Evolutionary conservation across 2,797 vertebrate species (phyloP).

Genomic region (Malurus leucopterus): DNA sequence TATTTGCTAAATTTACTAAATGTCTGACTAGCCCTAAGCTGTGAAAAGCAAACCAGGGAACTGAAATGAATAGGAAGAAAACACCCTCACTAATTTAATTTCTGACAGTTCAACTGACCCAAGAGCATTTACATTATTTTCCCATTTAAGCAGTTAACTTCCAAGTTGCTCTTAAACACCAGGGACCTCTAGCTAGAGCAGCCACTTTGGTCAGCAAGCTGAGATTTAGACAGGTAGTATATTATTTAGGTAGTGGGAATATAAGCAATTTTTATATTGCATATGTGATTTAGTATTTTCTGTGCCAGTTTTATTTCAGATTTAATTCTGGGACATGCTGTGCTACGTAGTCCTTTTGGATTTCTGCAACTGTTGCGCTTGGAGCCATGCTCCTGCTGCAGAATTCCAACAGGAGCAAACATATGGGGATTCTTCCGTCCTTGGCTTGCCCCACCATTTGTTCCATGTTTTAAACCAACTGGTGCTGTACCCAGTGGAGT

Average conservation of each 20-base stretch:
- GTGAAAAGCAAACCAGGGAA: neutral
- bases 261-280: neutral
- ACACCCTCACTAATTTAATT: neutral
- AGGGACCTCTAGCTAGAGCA: neutral
- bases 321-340: slow-evolving; percentile 42
- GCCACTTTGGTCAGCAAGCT: neutral
- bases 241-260: neutral
- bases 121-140: slow-evolving; percentile 11
- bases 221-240: neutral
- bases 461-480: slow-evolving; percentile 58
- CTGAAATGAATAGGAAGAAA: slow-evolving; percentile 14
- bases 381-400: slow-evolving; percentile 47
- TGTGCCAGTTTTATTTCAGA: slow-evolving; percentile 38
- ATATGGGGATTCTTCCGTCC: slow-evolving; percentile 58
- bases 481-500: slow-evolving; percentile 61
- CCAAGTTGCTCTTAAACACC: neutral
- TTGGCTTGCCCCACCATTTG: slow-evolving; percentile 61
- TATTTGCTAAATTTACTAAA: neutral
- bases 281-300: neutral
- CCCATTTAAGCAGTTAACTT: slow-evolving; percentile 3
- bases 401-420: slow-evolving; percentile 61
- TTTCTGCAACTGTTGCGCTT: slow-evolving; percentile 58
- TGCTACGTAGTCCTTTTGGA: slow-evolving; percentile 35
- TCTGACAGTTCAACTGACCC: neutral
- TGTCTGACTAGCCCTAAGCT: neutral